A percentile compares a stretch with the other conserved stretches of the same genome.
These are phyloP conservation scores for Drosophila truncata DNA, from an alignment of 1,140 invertebrate species.

Conservation along the genomic window DNA sequence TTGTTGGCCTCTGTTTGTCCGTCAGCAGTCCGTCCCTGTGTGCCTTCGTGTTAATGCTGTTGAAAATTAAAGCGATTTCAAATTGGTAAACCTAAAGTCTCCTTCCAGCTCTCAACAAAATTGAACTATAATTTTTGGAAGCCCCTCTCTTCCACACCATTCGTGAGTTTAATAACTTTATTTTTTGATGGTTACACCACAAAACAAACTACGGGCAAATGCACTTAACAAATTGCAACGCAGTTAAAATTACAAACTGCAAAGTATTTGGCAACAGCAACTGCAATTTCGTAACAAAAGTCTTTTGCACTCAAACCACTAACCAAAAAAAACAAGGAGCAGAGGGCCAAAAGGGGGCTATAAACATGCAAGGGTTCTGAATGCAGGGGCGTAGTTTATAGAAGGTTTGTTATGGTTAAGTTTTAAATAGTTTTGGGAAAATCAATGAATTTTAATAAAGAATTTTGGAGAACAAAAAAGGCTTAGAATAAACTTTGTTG, in stretches of 20 bases:
- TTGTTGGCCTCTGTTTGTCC: conserved; percentile 40
- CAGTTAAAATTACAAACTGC: conserved; percentile 80
- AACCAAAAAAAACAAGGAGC: conserved; percentile 2
- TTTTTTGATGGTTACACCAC: conserved; percentile 45
- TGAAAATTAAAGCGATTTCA: conserved; percentile 19
- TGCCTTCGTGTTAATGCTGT: conserved; percentile 22
- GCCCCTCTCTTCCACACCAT: background rate
- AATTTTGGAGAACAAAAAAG: too few species aligned
- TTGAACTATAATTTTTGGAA: background rate
- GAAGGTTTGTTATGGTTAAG: background rate
- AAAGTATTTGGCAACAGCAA: conserved; percentile 69
- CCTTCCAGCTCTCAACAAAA: background rate
- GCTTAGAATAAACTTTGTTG: background rate
- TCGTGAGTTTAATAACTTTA: conserved; percentile 74
- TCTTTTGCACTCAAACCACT: conserved; percentile 43
- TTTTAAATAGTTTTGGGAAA: background rate
- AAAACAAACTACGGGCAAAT: conserved; percentile 23
- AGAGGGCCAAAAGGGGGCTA: conserved; percentile 1
- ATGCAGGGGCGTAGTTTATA: conserved; percentile 3
- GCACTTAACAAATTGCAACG: conserved; percentile 78
- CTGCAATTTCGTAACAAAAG: conserved; percentile 70
- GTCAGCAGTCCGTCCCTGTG: conserved; percentile 22
- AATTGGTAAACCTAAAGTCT: conserved; percentile 10
- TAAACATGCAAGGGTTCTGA: conserved; percentile 33
- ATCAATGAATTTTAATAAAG: too few species aligned